Evolutionary conservation across 2,888 invertebrate genomes (phyloP), one percentile per base, ranked within the genome.

Genomic region (Lepetodrilus schrolli): DNA sequence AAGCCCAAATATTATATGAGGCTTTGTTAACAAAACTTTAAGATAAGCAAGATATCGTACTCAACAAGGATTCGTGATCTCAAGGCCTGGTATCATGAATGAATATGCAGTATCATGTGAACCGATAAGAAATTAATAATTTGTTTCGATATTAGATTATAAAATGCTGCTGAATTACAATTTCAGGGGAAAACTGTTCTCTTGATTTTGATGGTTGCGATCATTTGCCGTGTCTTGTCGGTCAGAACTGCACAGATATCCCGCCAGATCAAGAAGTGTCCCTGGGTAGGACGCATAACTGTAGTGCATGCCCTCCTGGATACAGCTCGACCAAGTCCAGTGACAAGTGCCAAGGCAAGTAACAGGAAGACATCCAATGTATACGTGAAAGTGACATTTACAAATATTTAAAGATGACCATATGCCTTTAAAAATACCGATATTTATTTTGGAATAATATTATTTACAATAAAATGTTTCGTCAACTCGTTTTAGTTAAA

Each of bases 131-230:
- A n/a, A n/a, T n/a, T n/a, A n/a, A n/a, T n/a, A n/a, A n/a, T n/a
- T n/a, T n/a, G n/a, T n/a, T n/a, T n/a, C n/a, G n/a, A n/a, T n/a
- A n/a, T n/a, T n/a, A n/a, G n/a, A n/a, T n/a, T n/a, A n/a, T n/a
- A n/a, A n/a, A n/a, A n/a, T n/a, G n/a, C n/a, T n/a, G n/a, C n/a
- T n/a, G n/a, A n/a, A n/a, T n/a, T n/a, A n/a, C n/a, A n/a, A n/a
- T n/a, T n/a, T 1, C 69, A 81, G 81, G 81, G n/a, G 66, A 73
- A 13, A 37, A 72, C 7, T 81, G 81, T 72, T 73, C 75, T n/a
- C 49, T 1, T 2, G 77, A 81, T 23, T 36, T 70, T n/a, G 70
- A 80, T 74, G 80, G 79, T 8, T 82, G 81, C 74, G 58, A 36
- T 4, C 51, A 58, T n/a, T 43, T 68, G 13, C 78, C 80, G 3